These are phyloP conservation scores for Heliconius ismenius DNA, from an alignment of 2,888 invertebrate species.

Conservation along the genomic window DNA sequence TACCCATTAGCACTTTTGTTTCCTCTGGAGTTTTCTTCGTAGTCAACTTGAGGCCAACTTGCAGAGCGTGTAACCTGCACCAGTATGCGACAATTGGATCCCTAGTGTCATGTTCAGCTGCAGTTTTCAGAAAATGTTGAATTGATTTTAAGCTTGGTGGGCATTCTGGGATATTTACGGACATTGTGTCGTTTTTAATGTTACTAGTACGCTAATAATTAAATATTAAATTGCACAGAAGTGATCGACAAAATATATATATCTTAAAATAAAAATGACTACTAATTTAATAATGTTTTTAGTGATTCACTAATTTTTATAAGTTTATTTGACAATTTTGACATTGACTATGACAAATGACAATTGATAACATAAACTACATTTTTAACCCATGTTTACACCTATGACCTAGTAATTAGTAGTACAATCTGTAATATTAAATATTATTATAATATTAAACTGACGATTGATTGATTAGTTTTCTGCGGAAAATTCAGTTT, in stretches of 20 bases:
- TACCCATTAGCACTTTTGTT: slow-evolving; percentile 88
- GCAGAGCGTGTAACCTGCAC: slow-evolving; percentile 95
- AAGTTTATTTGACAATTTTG: slow-evolving; percentile 12
- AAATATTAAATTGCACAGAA: neutral
- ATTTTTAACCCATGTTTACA: too few species aligned
- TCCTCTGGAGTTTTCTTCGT: slow-evolving; percentile 91
- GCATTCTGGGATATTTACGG: slow-evolving; percentile 83
- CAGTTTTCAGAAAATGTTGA: slow-evolving; percentile 95
- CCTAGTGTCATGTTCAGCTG: slow-evolving; percentile 93
- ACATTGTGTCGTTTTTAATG: slow-evolving; percentile 46
- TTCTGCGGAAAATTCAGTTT: too few species aligned
- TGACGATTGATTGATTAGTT: too few species aligned
- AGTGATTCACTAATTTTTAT: slow-evolving; percentile 13
- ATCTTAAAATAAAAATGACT: slow-evolving; percentile 8
- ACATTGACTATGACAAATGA: neutral
- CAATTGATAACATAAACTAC: neutral
- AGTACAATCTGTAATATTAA: too few species aligned
- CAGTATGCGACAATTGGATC: slow-evolving; percentile 96
- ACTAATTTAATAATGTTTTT: slow-evolving; percentile 24
- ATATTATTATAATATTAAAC: too few species aligned
- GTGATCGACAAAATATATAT: neutral
- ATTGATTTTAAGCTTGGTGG: slow-evolving; percentile 91
- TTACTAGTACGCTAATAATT: neutral
- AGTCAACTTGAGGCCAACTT: slow-evolving; percentile 90
- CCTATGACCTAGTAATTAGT: too few species aligned